Percentiles rank a stretch among this genome's conserved stretches.
Conservation (phyloP, 92 coral and sea anemone species). For the Phenganax subtilis region DNA sequence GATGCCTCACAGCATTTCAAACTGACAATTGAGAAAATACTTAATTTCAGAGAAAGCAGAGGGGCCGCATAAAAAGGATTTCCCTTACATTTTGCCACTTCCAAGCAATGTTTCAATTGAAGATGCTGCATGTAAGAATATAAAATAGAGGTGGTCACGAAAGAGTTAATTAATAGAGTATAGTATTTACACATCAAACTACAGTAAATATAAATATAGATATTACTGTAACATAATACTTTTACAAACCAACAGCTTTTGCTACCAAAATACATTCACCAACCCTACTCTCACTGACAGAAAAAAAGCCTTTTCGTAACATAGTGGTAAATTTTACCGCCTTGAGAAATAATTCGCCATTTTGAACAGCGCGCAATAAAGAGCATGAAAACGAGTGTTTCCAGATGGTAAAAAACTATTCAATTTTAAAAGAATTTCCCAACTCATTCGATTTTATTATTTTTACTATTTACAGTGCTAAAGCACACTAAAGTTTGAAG, state of each 20-base stretch:
- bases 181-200: background rate
- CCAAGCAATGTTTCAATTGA: conserved; percentile 71
- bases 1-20: conserved; percentile 67
- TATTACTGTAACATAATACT: background rate
- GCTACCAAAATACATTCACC: conserved; percentile 11
- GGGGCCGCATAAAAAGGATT: background rate
- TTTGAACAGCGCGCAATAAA: background rate
- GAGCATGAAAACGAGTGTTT: background rate
- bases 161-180: background rate
- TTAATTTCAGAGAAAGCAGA: background rate
- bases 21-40: conserved; percentile 33
- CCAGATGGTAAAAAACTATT: background rate
- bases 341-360: background rate
- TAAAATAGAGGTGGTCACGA: background rate
- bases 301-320: background rate
- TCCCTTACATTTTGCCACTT: conserved; percentile 52
- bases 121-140: conserved; percentile 39
- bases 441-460: no score
- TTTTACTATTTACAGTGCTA: no score
- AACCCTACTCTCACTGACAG: background rate
- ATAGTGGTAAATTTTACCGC: background rate
- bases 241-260: background rate
- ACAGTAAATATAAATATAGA: background rate
- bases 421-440: background rate
- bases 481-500: no score